Conservation (phyloP, 2,888 invertebrate species). For the Alsophila aescularia region DNA sequence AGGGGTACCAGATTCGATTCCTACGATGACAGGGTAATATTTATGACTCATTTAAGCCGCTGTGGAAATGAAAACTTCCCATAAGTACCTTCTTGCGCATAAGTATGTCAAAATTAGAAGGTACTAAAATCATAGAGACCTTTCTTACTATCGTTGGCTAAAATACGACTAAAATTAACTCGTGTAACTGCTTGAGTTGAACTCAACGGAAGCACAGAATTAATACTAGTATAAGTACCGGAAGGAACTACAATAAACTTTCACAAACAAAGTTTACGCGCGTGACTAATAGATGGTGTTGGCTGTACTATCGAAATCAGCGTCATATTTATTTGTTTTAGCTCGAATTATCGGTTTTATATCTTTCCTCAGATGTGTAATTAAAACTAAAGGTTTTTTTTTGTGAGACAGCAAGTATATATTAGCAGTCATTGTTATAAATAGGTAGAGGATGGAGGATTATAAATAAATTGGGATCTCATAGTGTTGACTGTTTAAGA, state of each 20-base stretch:
- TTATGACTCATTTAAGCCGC: too few species aligned
- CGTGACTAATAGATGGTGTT: constrained; percentile 53
- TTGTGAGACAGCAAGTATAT: constrained; percentile 15
- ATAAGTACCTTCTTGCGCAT: too few species aligned
- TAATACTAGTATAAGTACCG: neutral
- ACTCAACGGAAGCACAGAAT: neutral
- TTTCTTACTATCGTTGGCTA: too few species aligned
- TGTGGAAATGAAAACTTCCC: too few species aligned
- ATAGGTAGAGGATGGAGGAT: neutral
- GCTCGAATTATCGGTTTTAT: constrained; percentile 40
- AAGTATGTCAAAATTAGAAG: too few species aligned
- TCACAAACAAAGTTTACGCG: constrained; percentile 13
- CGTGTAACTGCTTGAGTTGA: too few species aligned
- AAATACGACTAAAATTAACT: too few species aligned
- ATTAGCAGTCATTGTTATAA: constrained; percentile 19
- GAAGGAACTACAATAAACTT: constrained; percentile 7
- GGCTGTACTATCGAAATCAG: constrained; percentile 26
- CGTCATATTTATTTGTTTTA: constrained; percentile 49
- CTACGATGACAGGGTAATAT: too few species aligned
- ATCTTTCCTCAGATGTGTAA: constrained; percentile 38
- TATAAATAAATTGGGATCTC: neutral
- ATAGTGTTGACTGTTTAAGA: neutral
- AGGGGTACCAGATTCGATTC: too few species aligned
- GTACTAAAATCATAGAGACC: too few species aligned
- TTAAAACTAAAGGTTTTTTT: constrained; percentile 48